Evolutionary conservation across 1,140 invertebrate species (phyloP).

Genomic region (Choristoneura fumiferana): DNA sequence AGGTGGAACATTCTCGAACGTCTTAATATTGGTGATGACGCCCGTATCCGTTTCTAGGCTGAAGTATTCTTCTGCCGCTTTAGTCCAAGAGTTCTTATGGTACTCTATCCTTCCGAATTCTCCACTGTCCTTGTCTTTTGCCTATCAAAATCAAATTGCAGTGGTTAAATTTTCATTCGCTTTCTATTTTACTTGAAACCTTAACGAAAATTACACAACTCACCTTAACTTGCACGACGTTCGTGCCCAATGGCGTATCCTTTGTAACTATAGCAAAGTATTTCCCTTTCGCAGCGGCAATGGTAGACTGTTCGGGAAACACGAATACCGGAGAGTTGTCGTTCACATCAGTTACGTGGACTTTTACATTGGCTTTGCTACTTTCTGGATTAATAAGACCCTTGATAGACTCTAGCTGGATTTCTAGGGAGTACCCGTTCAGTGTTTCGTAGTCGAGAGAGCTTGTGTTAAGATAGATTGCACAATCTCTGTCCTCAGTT

Average conservation of each 20-base stretch:
- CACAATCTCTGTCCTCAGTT: constrained; percentile 89
- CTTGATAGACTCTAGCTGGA: constrained; percentile 86
- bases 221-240: constrained; percentile 86
- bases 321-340: constrained; percentile 92
- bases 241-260: constrained; percentile 84
- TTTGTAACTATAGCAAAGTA: constrained; percentile 82
- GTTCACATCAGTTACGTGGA: constrained; percentile 92
- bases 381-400: constrained; percentile 87
- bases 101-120: constrained; percentile 88
- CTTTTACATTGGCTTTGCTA: constrained; percentile 86
- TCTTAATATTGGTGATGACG: constrained; percentile 85
- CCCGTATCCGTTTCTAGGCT: constrained; percentile 86
- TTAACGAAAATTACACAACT: too few species aligned
- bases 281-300: constrained; percentile 63
- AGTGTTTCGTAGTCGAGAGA: constrained; percentile 87
- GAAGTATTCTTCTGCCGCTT: constrained; percentile 84
- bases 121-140: constrained; percentile 90
- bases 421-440: constrained; percentile 86
- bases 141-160: constrained; percentile 74
- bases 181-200: too few species aligned
- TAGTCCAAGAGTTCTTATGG: constrained; percentile 80
- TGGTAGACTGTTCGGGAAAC: constrained; percentile 80
- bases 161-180: too few species aligned
- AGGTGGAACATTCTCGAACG: constrained; percentile 83
- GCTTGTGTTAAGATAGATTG: constrained; percentile 83